phyloP scores from a whole-genome alignment of 2,888 invertebrate genomes.

The Dasypolia templi region DNA sequence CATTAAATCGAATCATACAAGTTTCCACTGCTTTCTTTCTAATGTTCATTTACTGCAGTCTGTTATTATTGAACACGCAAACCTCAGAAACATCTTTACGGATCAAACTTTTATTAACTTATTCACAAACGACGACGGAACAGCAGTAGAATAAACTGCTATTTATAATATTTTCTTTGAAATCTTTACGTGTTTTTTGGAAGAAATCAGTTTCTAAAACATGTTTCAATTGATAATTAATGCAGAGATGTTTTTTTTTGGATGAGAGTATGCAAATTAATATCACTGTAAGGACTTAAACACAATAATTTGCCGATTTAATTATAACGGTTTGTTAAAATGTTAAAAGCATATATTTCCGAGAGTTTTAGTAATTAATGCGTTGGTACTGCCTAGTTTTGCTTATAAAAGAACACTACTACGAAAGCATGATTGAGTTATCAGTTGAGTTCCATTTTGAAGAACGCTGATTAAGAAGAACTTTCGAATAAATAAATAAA shows the following conservation, averaged over 20 bases:
- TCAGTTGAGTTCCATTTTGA: too few species aligned
- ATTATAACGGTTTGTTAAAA: background rate
- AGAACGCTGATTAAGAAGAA: background rate
- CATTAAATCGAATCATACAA: background rate
- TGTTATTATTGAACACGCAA: conserved; percentile 41
- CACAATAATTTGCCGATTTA: too few species aligned
- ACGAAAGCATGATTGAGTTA: background rate
- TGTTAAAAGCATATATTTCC: background rate
- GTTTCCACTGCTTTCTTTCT: conserved; percentile 36
- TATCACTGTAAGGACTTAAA: background rate
- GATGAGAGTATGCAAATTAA: background rate
- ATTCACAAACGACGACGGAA: background rate
- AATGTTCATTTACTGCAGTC: conserved; percentile 1
- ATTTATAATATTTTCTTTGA: background rate
- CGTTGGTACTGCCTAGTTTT: background rate
- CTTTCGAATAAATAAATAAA: background rate
- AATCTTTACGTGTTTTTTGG: background rate
- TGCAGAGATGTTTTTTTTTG: background rate
- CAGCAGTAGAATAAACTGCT: background rate
- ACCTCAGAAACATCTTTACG: background rate
- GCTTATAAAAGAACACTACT: background rate
- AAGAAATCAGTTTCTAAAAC: too few species aligned
- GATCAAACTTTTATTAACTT: conserved; percentile 21
- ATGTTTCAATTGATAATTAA: background rate
- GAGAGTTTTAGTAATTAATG: background rate